Percentiles rank a stretch among this genome's conserved stretches.
phyloP scores from a whole-genome alignment of 2,888 invertebrate species.

The Bombylius discolor region DNA sequence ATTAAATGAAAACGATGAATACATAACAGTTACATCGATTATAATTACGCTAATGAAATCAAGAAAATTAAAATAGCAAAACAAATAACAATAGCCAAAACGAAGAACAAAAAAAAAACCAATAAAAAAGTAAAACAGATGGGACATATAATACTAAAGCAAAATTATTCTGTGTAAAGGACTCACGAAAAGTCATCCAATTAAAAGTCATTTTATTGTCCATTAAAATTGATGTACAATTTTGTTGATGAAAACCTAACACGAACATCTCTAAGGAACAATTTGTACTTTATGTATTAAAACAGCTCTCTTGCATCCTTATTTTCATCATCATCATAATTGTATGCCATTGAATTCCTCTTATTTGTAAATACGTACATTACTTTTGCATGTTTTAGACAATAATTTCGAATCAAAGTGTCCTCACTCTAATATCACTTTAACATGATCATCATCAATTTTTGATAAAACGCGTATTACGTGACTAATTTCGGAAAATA shows the following conservation, averaged over 20 bases:
- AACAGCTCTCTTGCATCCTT: neutral
- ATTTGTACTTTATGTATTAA: neutral
- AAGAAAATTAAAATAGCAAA: no score
- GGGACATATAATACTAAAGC: no score
- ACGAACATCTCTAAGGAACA: conserved; percentile 8
- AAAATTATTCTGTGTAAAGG: no score
- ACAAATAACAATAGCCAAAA: no score
- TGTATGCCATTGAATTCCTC: neutral
- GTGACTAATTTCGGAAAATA: conserved; percentile 2
- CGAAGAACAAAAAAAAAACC: no score
- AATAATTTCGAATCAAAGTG: conserved; percentile 3
- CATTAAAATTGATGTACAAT: conserved; percentile 7
- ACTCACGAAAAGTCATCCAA: conserved; percentile 2
- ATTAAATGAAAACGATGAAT: neutral
- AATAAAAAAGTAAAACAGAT: no score
- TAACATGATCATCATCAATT: conserved; percentile 8
- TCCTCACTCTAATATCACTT: conserved; percentile 6
- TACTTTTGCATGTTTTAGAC: no score
- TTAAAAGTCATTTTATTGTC: conserved; percentile 7
- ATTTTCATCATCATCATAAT: neutral
- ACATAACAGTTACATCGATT: no score
- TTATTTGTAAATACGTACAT: neutral
- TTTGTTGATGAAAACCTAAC: conserved; percentile 3
- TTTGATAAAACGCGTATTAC: conserved; percentile 7
- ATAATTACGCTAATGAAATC: no score